Percentiles rank a stretch among this genome's conserved stretches.
Evolutionary conservation across 2,888 invertebrate species (phyloP).

Genomic region (Habroteleia sp.): DNA sequence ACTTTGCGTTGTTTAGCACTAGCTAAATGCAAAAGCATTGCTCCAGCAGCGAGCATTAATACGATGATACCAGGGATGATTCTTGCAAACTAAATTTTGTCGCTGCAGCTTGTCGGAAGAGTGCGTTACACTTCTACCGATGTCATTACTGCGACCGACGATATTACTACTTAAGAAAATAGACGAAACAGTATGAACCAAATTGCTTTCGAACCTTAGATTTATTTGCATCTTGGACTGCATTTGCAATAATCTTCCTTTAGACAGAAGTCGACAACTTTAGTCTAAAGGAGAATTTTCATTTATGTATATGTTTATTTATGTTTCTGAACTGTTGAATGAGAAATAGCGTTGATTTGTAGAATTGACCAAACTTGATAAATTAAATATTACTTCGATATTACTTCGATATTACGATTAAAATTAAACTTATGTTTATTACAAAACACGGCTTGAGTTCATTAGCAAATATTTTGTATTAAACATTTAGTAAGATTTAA

Average conservation of each 20-base stretch:
- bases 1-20: constrained; percentile 13
- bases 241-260: constrained; percentile 47
- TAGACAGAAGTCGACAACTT: constrained; percentile 15
- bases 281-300: no score
- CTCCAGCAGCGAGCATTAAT: constrained; percentile 35
- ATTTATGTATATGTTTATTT: constrained; percentile 25
- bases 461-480: no score
- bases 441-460: no score
- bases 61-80: constrained; percentile 28
- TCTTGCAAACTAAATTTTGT: constrained; percentile 51
- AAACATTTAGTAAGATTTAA: no score
- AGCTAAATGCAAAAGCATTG: constrained; percentile 45
- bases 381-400: constrained; percentile 11
- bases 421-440: no score
- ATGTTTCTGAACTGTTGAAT: constrained; percentile 36
- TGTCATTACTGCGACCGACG: constrained; percentile 66
- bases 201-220: constrained; percentile 74
- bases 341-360: constrained; percentile 27
- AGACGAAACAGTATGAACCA: constrained; percentile 74
- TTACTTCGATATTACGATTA: constrained; percentile 1
- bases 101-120: constrained; percentile 27
- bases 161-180: constrained; percentile 69
- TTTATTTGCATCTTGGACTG: constrained; percentile 73
- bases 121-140: constrained; percentile 44
- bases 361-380: constrained; percentile 4